These are phyloP conservation scores for Characodon lateralis DNA, from an alignment of 2,797 vertebrate genomes.

Conservation along the genomic window DNA sequence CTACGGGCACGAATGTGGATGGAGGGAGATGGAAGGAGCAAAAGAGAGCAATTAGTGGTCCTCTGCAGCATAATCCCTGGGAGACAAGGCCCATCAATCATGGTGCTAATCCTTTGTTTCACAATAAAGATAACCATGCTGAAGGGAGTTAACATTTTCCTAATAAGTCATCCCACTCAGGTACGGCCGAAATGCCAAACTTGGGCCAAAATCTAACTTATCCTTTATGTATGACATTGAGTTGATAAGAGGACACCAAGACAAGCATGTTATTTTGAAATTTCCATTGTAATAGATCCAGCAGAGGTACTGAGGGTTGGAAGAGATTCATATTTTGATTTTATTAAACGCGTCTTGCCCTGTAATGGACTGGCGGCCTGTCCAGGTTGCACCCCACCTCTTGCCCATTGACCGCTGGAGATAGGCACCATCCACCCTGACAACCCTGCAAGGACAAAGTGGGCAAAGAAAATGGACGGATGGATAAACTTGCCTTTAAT, in stretches of 20 bases:
- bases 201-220: conserved; percentile 71
- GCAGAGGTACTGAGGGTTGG: neutral
- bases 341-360: neutral
- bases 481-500: neutral
- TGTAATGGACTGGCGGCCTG: neutral
- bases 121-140: conserved; percentile 78
- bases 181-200: conserved; percentile 68
- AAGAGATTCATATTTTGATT: neutral
- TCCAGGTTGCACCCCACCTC: neutral
- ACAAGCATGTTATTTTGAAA: conserved; percentile 23
- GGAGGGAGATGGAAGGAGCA: conserved; percentile 53
- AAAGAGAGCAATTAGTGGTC: conserved; percentile 72
- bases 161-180: conserved; percentile 73
- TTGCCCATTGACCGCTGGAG: neutral
- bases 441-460: neutral
- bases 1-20: conserved; percentile 55
- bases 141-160: conserved; percentile 77
- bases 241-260: conserved; percentile 57
- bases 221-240: conserved; percentile 73
- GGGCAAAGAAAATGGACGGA: neutral
- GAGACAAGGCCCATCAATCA: conserved; percentile 80
- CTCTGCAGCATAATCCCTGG: conserved; percentile 73
- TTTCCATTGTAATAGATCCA: conserved; percentile 16
- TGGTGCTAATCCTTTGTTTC: conserved; percentile 77
- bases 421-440: neutral